phyloP scores from a whole-genome alignment of 2,113 vertebrate genomes.

The Dryoscopus gambensis region DNA sequence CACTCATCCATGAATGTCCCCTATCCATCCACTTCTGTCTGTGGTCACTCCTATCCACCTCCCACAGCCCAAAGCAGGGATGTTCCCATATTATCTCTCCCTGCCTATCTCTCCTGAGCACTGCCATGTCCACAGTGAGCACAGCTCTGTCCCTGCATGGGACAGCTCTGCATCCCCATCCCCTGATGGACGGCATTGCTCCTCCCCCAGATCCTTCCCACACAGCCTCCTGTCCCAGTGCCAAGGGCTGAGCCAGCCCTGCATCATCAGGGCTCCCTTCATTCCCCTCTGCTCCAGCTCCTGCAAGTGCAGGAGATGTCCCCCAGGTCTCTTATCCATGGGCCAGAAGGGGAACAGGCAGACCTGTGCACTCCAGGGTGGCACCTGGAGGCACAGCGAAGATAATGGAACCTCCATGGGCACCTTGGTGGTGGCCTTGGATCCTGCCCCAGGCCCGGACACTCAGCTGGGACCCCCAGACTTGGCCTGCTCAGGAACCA shows the following conservation, averaged over 20 bases:
- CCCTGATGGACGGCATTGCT: accelerated
- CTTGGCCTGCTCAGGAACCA: neutral
- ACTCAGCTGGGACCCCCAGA: accelerated
- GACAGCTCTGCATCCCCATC: neutral
- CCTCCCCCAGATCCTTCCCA: neutral
- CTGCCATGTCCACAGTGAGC: neutral
- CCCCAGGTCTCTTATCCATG: neutral
- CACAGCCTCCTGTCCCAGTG: neutral
- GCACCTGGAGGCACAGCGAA: neutral
- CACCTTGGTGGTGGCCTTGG: accelerated
- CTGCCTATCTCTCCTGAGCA: neutral
- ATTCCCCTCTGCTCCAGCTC: neutral
- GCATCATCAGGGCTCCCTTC: neutral
- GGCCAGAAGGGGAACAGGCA: neutral
- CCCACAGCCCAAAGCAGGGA: neutral
- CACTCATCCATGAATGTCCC: neutral
- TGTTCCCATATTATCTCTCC: neutral
- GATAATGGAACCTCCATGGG: neutral
- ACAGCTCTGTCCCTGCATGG: neutral
- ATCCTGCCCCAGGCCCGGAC: neutral
- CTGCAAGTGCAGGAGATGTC: neutral
- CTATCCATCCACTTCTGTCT: neutral
- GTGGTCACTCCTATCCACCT: neutral
- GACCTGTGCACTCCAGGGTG: neutral
- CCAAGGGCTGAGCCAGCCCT: neutral